These are phyloP conservation scores for Sisyra nigra DNA, from an alignment of 2,888 invertebrate species.

Conservation along the genomic window DNA sequence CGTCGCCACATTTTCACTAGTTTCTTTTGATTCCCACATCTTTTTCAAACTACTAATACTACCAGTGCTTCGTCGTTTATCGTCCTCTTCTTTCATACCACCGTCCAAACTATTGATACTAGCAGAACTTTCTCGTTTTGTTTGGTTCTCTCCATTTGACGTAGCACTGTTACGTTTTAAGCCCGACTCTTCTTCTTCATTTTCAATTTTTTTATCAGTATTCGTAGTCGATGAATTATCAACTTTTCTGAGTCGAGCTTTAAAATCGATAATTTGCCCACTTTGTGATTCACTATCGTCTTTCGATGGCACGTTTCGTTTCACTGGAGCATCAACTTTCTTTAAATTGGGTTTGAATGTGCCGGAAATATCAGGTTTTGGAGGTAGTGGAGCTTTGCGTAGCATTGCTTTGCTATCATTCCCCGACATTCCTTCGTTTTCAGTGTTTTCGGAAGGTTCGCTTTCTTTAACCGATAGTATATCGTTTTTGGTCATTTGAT, in stretches of 20 bases:
- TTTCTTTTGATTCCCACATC: constrained; percentile 76
- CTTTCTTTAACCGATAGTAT: constrained; percentile 34
- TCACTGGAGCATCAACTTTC: constrained; percentile 52
- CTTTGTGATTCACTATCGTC: constrained; percentile 35
- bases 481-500: constrained; percentile 39
- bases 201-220: constrained; percentile 23
- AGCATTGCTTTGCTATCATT: constrained; percentile 33
- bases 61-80: constrained; percentile 80
- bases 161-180: constrained; percentile 12
- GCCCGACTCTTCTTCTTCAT: constrained; percentile 18
- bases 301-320: constrained; percentile 31
- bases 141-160: constrained; percentile 21
- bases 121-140: constrained; percentile 29
- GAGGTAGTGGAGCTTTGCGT: constrained; percentile 21
- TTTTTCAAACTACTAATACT: constrained; percentile 86
- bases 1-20: constrained; percentile 21
- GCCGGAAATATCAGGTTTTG: constrained; percentile 23
- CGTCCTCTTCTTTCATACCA: constrained; percentile 37
- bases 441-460: constrained; percentile 72
- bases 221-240: constrained; percentile 32
- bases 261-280: constrained; percentile 63
- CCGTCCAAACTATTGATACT: constrained; percentile 21
- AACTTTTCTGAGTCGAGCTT: constrained; percentile 68
- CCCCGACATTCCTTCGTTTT: constrained; percentile 35
- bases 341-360: constrained; percentile 54